These are phyloP conservation scores for Cavia aperea DNA, from an alignment of 2,113 vertebrate genomes.

Conservation along the genomic window DNA sequence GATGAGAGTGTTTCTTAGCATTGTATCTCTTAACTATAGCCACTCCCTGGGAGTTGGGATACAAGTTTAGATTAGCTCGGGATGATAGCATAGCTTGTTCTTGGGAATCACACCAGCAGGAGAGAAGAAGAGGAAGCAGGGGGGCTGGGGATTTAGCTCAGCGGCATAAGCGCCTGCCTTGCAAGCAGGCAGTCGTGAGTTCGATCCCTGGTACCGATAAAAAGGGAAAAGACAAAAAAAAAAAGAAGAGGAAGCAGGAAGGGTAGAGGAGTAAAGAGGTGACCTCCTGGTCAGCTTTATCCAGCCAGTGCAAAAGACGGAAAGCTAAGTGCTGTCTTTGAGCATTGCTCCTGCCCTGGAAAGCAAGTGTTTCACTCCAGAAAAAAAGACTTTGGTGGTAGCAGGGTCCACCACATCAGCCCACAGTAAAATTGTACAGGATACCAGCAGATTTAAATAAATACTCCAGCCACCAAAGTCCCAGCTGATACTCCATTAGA, in stretches of 20 bases:
- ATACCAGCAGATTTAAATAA: not conserved
- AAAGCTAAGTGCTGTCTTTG: not conserved
- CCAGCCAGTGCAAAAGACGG: not conserved
- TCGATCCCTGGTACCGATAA: too few relatives aligned
- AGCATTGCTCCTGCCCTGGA: not conserved
- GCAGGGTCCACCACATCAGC: not conserved
- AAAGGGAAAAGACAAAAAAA: too few relatives aligned
- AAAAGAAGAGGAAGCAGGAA: not conserved
- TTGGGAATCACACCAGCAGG: not conserved
- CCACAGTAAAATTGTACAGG: not conserved
- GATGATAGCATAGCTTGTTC: not conserved
- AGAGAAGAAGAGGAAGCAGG: not conserved
- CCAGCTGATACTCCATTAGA: not conserved
- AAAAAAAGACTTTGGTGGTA: too few relatives aligned
- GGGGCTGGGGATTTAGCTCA: too few relatives aligned
- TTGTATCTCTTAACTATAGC: not conserved
- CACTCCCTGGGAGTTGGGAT: not conserved
- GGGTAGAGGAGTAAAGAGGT: not conserved
- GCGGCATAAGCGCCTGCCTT: too few relatives aligned
- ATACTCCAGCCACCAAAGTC: not conserved
- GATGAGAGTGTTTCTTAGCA: not conserved
- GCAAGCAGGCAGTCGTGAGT: too few relatives aligned
- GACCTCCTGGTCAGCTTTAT: not conserved
- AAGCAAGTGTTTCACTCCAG: not conserved
- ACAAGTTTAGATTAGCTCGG: not conserved